Evolutionary conservation across 2,113 vertebrate species (phyloP).

Genomic region (Oreochromis aureus): DNA sequence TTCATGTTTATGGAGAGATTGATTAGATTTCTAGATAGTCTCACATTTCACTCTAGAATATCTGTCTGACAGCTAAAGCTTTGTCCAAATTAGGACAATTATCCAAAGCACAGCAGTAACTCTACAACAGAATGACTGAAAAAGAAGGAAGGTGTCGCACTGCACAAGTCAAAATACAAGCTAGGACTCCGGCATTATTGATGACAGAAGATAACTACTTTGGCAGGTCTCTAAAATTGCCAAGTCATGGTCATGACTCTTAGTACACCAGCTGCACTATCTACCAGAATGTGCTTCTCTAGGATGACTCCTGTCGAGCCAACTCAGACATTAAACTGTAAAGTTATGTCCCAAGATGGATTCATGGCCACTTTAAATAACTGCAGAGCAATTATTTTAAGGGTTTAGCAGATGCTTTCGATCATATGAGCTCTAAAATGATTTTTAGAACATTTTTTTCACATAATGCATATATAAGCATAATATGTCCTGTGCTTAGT

Average conservation of each 20-base stretch:
- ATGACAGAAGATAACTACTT: neutral
- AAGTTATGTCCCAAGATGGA: too few relatives aligned
- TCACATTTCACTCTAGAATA: neutral
- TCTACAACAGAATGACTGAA: neutral
- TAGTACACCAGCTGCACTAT: too few relatives aligned
- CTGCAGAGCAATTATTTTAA: neutral
- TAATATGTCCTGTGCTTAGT: neutral
- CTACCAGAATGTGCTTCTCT: neutral
- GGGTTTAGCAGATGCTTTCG: neutral
- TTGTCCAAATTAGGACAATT: neutral
- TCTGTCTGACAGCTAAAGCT: neutral
- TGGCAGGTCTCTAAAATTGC: too few relatives aligned
- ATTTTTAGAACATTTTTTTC: neutral
- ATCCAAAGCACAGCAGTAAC: neutral
- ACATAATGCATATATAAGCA: neutral
- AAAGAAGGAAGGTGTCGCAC: neutral
- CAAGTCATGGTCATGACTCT: too few relatives aligned
- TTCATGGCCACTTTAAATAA: neutral
- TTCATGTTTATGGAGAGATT: neutral
- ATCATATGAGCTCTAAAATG: neutral
- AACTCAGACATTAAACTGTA: too few relatives aligned
- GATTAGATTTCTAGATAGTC: neutral
- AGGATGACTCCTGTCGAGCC: too few relatives aligned
- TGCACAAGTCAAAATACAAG: too few relatives aligned
- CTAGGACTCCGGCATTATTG: neutral